Evolutionary conservation across 2,797 vertebrate genomes (phyloP).

Genomic region (Sebastes trivittatus): DNA sequence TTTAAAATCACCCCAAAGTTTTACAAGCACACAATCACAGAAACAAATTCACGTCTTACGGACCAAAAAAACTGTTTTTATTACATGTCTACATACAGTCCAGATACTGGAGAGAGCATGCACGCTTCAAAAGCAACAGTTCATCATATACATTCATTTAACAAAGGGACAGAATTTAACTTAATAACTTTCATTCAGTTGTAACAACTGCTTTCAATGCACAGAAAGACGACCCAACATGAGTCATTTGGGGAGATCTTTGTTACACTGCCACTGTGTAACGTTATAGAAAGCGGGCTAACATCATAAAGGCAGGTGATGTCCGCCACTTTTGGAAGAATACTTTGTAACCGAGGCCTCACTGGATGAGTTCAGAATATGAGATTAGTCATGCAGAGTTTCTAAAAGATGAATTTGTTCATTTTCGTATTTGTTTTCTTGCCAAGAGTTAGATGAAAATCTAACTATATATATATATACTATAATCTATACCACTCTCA

Average conservation of each 20-base stretch:
- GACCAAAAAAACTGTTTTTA: conserved; percentile 30
- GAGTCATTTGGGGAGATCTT: conserved; percentile 63
- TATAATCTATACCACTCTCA: fast-evolving
- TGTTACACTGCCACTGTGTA: not conserved
- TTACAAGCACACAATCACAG: not conserved
- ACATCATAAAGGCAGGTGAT: not conserved
- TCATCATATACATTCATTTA: conserved; percentile 32
- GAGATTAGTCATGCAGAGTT: not conserved
- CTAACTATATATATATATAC: too few species aligned
- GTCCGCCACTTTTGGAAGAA: not conserved
- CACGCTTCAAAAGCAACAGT: conserved; percentile 24
- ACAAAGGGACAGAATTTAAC: conserved; percentile 17
- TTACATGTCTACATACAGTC: conserved; percentile 48
- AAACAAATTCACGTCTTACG: not conserved
- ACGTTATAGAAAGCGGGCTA: not conserved
- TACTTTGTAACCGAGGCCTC: not conserved
- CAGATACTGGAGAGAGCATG: conserved; percentile 73
- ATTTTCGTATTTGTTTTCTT: not conserved
- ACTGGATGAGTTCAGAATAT: not conserved
- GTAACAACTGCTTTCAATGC: conserved; percentile 33
- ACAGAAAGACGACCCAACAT: conserved; percentile 71
- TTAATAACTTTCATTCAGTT: conserved; percentile 4
- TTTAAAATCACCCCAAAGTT: not conserved
- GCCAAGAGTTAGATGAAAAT: not conserved
- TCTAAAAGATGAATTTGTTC: not conserved